phyloP scores from a whole-genome alignment of 2,888 invertebrate genomes.

The Cephus spinipes region DNA sequence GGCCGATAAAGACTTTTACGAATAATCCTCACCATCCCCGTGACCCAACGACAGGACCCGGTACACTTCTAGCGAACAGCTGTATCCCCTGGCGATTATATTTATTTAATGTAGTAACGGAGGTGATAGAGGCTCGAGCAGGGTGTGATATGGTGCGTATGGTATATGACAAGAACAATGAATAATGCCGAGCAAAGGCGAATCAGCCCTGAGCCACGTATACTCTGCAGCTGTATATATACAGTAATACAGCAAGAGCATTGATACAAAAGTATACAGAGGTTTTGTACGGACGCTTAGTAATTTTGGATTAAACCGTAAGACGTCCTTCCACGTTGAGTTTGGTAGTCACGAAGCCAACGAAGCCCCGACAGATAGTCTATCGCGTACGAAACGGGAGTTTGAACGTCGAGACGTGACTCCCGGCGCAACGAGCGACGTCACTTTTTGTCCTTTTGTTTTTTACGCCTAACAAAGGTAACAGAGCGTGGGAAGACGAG shows the following conservation, averaged over 20 bases:
- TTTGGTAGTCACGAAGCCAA: slow-evolving; percentile 15
- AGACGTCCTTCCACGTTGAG: neutral
- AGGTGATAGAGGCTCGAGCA: neutral
- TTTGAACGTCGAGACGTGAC: slow-evolving; percentile 29
- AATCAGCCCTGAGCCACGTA: neutral
- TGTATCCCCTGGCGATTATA: neutral
- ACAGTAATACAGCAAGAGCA: neutral
- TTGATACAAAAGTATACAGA: neutral
- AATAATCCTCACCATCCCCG: neutral
- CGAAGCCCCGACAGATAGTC: slow-evolving; percentile 25
- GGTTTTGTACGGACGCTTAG: neutral
- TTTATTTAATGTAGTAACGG: neutral
- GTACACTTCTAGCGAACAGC: neutral
- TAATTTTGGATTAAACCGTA: neutral
- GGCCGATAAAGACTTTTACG: neutral
- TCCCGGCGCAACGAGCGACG: slow-evolving; percentile 2
- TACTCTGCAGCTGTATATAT: neutral
- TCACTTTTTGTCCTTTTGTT: neutral
- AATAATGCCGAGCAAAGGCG: neutral
- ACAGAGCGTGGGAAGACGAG: slow-evolving; percentile 51
- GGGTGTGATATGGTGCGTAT: neutral
- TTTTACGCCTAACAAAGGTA: neutral
- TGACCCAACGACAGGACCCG: neutral
- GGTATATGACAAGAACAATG: neutral
- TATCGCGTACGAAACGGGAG: slow-evolving; percentile 25